A percentile compares a stretch with the other conserved stretches of the same genome.
Conservation (phyloP, 1,140 invertebrate genomes). For the Brachionus manjavacas region DNA sequence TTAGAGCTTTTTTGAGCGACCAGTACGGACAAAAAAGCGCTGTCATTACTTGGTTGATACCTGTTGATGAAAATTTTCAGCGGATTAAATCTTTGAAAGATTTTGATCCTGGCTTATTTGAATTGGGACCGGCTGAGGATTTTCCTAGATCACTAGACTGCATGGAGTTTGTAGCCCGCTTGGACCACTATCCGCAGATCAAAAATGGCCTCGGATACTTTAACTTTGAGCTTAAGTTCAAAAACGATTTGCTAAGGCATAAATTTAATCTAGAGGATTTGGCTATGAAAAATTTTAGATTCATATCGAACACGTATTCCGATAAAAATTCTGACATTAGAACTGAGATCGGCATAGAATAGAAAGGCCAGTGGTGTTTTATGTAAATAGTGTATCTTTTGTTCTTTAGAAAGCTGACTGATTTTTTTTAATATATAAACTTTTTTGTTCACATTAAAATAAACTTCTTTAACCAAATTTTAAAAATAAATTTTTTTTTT, state of each 20-base stretch:
- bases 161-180: slow-evolving; percentile 68
- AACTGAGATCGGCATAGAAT: not conserved
- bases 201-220: not conserved
- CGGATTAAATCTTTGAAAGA: slow-evolving; percentile 9
- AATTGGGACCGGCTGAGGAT: slow-evolving; percentile 74
- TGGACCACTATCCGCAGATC: not conserved
- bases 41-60: slow-evolving; percentile 83
- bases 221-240: not conserved
- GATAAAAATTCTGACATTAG: not conserved
- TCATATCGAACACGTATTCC: not conserved
- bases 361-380: not conserved
- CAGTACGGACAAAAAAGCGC: slow-evolving; percentile 89
- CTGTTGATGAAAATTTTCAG: slow-evolving; percentile 72
- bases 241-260: slow-evolving; percentile 16
- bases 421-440: not conserved
- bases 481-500: not conserved
- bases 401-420: not conserved
- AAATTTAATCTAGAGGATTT: slow-evolving; percentile 35
- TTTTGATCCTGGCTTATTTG: slow-evolving; percentile 2
- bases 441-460: not conserved
- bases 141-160: slow-evolving; percentile 72
- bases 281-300: not conserved
- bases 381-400: not conserved
- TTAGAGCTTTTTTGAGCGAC: slow-evolving; percentile 79
- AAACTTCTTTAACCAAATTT: not conserved